Conservation (phyloP, 2,113 vertebrate genomes). For the Pao palembangensis region DNA sequence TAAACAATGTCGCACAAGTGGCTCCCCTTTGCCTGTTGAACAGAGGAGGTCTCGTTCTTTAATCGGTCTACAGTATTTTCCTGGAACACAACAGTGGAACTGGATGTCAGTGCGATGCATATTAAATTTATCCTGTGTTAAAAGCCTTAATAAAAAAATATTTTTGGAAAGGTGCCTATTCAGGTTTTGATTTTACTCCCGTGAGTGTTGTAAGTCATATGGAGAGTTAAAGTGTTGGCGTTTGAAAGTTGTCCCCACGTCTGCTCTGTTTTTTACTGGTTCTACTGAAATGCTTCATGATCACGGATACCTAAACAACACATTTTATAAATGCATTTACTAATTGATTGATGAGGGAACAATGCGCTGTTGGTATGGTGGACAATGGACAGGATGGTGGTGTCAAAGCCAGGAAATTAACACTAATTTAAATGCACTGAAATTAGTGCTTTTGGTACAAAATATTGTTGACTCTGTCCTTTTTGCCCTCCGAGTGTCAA, state of each 20-base stretch:
- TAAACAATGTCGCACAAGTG: conserved; percentile 64
- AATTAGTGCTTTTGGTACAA: background rate
- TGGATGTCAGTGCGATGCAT: background rate
- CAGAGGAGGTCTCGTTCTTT: conserved; percentile 43
- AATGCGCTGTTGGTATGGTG: background rate
- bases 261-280: too few species aligned
- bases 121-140: background rate
- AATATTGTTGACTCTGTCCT: conserved; percentile 11
- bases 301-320: too few species aligned
- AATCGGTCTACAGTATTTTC: conserved; percentile 30
- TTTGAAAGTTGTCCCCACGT: too few species aligned
- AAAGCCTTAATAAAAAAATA: too few species aligned
- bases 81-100: background rate
- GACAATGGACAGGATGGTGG: background rate
- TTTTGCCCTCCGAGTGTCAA: conserved; percentile 16
- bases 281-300: too few species aligned
- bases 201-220: too few species aligned
- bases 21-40: conserved; percentile 52
- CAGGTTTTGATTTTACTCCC: too few species aligned
- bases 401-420: background rate
- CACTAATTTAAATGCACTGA: background rate
- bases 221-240: too few species aligned
- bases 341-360: too few species aligned
- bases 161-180: too few species aligned
- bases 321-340: too few species aligned